Percentiles rank a stretch among this genome's conserved stretches.
phyloP scores from a whole-genome alignment of 2,113 vertebrate genomes.

The Calidris pugnax region DNA sequence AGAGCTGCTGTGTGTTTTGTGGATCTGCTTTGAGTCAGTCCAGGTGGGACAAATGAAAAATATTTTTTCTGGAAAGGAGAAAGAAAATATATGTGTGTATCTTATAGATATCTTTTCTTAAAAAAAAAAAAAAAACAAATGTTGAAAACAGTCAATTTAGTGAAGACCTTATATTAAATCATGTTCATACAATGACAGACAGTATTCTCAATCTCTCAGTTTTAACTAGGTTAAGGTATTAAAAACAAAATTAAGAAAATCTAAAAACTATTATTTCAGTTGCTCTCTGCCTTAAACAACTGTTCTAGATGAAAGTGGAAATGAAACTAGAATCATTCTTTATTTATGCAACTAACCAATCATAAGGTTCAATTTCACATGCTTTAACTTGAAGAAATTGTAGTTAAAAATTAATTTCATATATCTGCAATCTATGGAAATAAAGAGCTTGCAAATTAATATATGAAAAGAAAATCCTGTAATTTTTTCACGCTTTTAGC shows the following conservation, averaged over 20 bases:
- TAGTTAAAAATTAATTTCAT: background rate
- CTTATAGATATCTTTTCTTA: background rate
- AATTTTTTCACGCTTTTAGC: background rate
- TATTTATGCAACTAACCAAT: background rate
- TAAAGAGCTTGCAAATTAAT: background rate
- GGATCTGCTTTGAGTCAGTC: background rate
- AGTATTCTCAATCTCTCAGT: background rate
- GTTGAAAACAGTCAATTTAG: background rate
- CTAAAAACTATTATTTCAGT: background rate
- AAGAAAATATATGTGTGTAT: background rate
- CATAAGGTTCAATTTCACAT: background rate
- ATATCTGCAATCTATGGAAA: background rate
- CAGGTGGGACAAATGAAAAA: background rate
- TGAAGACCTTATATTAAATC: background rate
- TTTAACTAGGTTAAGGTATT: background rate
- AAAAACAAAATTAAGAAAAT: background rate
- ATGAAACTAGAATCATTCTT: background rate
- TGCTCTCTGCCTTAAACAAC: background rate
- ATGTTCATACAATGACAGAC: background rate
- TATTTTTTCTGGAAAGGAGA: background rate
- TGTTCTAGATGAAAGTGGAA: background rate
- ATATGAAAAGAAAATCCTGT: background rate
- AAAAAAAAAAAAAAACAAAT: background rate
- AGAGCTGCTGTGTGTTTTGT: background rate
- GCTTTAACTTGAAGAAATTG: background rate